phyloP scores from a whole-genome alignment of 1,140 invertebrate genomes.

The Gryon sp. region DNA sequence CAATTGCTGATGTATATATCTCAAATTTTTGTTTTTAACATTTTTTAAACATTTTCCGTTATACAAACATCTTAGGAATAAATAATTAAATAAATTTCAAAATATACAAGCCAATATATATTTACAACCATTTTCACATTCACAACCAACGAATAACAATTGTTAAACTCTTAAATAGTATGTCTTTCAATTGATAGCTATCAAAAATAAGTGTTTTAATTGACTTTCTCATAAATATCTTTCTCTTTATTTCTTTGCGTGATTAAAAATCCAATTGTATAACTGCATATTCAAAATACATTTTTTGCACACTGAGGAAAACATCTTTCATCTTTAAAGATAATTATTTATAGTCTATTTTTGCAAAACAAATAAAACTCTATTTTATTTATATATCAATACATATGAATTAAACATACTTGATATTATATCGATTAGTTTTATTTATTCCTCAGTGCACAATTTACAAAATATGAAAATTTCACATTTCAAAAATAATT shows the following conservation, averaged over 20 bases:
- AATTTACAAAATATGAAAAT: slow-evolving; percentile 8
- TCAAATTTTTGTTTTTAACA: too few species aligned
- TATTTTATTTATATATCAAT: too few species aligned
- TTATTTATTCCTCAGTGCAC: too few species aligned
- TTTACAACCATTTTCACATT: slow-evolving; percentile 13
- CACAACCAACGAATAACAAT: slow-evolving; percentile 14
- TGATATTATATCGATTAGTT: too few species aligned
- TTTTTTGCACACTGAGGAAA: slow-evolving; percentile 8
- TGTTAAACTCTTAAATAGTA: neutral
- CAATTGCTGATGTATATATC: neutral
- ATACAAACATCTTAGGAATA: too few species aligned
- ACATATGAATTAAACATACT: too few species aligned
- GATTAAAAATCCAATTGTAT: neutral
- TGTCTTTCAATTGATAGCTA: slow-evolving; percentile 26
- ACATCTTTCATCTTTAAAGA: neutral
- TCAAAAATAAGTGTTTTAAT: slow-evolving; percentile 52
- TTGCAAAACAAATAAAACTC: too few species aligned
- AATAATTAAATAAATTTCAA: neutral
- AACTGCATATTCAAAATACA: slow-evolving; percentile 23
- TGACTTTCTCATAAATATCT: slow-evolving; percentile 34
- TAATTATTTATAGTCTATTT: too few species aligned
- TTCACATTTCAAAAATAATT: neutral
- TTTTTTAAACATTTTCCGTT: too few species aligned
- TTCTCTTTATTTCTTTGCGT: neutral
- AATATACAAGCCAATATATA: slow-evolving; percentile 13